Evolutionary conservation across 2,888 invertebrate species (phyloP), one percentile per base, ranked within the genome.

Genomic region (Diarsia rubi): DNA sequence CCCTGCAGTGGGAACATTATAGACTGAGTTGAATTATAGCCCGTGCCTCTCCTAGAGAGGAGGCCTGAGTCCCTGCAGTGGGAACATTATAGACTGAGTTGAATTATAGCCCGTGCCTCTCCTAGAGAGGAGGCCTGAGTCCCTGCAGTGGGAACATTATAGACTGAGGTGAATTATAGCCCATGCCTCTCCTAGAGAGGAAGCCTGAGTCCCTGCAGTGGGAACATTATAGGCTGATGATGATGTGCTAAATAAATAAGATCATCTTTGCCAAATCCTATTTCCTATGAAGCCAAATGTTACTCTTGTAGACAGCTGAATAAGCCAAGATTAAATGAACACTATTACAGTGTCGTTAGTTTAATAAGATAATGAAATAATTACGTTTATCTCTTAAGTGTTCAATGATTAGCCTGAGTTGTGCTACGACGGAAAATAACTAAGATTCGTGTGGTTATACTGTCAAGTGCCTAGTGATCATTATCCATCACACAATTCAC

Each of bases 331-430:
- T 82, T 60, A 72, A 72, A 70, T 70, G 27, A 69, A 59, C 64
- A 69, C 45, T 47, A 67, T 71, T 47, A 76, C 42, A 68, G 70
- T 49, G 73, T 60, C 62, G 73, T 77, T 71, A 73, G 60, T 59
- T 77, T 63, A 75, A 78, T 85, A 68, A 75, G 73, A 77, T 79
- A 76, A 79, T 73, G 64, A 27, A 27, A 47, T 76, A 74, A 88
- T 78, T 84, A 78, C 19, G 64, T 69, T 74, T 86, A 86, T 86
- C 79, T 76, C n/a, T 57, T 74, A 73, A 77, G 68, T 45, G 66
- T 64, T 68, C 49, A 69, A 64, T 73, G 65, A 81, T 86, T 70
- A 65, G 63, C 75, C 78, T 69, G 64, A 67, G 59, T 74, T 66
- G 77, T 60, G 57, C 76, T 54, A 67, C 62, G 45, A 54, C 69